Evolutionary conservation across 2,888 invertebrate species (phyloP).

Genomic region (Chesias legatella): DNA sequence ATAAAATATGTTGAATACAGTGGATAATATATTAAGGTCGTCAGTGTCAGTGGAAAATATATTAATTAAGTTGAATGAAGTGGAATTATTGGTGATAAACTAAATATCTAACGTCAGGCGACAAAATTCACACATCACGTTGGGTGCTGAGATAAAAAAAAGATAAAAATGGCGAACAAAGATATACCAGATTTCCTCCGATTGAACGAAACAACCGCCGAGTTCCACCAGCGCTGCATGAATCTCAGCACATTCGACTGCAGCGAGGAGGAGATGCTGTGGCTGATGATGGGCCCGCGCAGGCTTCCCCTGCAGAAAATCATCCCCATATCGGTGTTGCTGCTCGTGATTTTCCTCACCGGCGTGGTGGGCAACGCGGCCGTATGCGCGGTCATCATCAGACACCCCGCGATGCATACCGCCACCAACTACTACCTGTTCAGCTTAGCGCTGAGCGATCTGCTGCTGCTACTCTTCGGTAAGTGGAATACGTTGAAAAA

Average conservation of each 20-base stretch:
- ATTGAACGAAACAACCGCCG: slow-evolving; percentile 46
- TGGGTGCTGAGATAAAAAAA: neutral
- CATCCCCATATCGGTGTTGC: slow-evolving; percentile 83
- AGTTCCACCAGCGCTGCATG: slow-evolving; percentile 62
- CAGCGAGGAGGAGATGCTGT: slow-evolving; percentile 81
- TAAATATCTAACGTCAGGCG: no score
- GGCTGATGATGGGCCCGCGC: slow-evolving; percentile 81
- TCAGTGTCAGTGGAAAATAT: no score
- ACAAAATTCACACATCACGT: no score
- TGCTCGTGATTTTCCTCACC: slow-evolving; percentile 88
- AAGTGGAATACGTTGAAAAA: slow-evolving; percentile 56
- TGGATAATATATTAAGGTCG: no score
- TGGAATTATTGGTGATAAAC: no score
- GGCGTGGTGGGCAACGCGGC: slow-evolving; percentile 91
- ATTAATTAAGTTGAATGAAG: no score
- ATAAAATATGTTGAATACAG: no score
- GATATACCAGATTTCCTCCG: slow-evolving; percentile 44
- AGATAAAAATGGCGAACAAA: slow-evolving; percentile 39
- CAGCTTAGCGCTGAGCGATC: slow-evolving; percentile 92
- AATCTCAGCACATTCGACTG: slow-evolving; percentile 76
- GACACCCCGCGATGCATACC: slow-evolving; percentile 91
- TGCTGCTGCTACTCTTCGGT: slow-evolving; percentile 90
- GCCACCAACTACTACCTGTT: slow-evolving; percentile 96
- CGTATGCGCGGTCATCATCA: slow-evolving; percentile 91
- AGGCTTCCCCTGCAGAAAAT: slow-evolving; percentile 79